phyloP scores from a whole-genome alignment of 2,888 invertebrate species.

The Dasypolia templi region DNA sequence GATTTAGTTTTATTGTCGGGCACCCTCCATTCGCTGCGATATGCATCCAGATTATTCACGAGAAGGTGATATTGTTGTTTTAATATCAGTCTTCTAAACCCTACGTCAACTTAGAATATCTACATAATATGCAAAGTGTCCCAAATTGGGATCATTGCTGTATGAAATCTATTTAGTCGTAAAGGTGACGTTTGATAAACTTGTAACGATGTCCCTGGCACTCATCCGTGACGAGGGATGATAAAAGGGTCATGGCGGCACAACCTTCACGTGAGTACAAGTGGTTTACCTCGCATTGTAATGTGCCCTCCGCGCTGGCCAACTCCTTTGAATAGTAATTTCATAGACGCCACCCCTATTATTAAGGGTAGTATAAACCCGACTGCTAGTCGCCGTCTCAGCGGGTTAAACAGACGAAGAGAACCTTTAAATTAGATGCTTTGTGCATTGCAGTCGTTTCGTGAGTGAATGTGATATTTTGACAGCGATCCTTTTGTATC shows the following conservation, averaged over 20 bases:
- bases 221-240: slow-evolving; percentile 78
- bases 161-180: slow-evolving; percentile 69
- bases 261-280: slow-evolving; percentile 82
- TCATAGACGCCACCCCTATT: slow-evolving; percentile 82
- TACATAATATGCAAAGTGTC: slow-evolving; percentile 49
- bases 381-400: slow-evolving; percentile 79
- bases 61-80: slow-evolving; percentile 73
- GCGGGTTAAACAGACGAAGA: slow-evolving; percentile 77
- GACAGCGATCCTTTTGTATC: slow-evolving; percentile 60
- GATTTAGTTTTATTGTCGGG: slow-evolving; percentile 90
- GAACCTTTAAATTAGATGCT: slow-evolving; percentile 79
- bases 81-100: slow-evolving; percentile 43
- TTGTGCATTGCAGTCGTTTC: slow-evolving; percentile 73
- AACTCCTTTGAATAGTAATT: slow-evolving; percentile 84
- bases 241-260: slow-evolving; percentile 77
- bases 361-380: slow-evolving; percentile 84
- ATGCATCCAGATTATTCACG: slow-evolving; percentile 80
- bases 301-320: slow-evolving; percentile 76
- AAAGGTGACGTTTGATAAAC: slow-evolving; percentile 73
- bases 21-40: slow-evolving; percentile 82
- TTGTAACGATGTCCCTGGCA: slow-evolving; percentile 74
- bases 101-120: slow-evolving; percentile 32
- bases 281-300: slow-evolving; percentile 83
- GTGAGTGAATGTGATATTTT: slow-evolving; percentile 61
- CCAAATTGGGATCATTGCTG: slow-evolving; percentile 64